Evolutionary conservation across 2,113 vertebrate genomes (phyloP).

Genomic region (Myxocyprinus asiaticus): DNA sequence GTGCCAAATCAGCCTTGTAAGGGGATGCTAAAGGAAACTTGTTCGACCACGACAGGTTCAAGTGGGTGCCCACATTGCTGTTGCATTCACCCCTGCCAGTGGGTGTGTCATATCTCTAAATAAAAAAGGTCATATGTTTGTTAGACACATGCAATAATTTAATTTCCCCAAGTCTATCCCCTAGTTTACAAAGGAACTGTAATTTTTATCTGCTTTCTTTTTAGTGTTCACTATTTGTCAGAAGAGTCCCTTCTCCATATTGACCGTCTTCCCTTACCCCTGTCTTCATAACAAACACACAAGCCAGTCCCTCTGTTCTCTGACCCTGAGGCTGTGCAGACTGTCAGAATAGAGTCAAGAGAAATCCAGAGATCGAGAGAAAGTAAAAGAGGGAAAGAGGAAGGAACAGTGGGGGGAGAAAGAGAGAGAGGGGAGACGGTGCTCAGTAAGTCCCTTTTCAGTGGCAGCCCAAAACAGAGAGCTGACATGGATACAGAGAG

Average conservation of each 20-base stretch:
- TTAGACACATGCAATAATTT: not conserved
- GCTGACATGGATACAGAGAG: slow-evolving; percentile 78
- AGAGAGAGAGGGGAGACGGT: slow-evolving; percentile 3
- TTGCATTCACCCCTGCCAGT: too few species aligned
- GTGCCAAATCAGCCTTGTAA: too few species aligned
- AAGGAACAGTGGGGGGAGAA: slow-evolving; percentile 48
- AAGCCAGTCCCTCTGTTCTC: slow-evolving; percentile 79
- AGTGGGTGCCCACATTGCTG: too few species aligned
- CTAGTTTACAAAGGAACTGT: not conserved
- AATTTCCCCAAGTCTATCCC: not conserved
- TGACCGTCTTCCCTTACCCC: slow-evolving; percentile 52
- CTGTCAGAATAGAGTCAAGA: slow-evolving; percentile 79
- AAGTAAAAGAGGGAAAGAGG: slow-evolving; percentile 63
- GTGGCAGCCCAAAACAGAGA: slow-evolving; percentile 70
- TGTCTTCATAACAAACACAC: slow-evolving; percentile 73
- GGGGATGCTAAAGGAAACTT: too few species aligned
- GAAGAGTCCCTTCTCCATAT: slow-evolving; percentile 60
- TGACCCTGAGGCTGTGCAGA: slow-evolving; percentile 79
- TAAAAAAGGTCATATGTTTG: too few species aligned
- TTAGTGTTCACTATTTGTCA: slow-evolving; percentile 54
- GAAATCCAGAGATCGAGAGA: slow-evolving; percentile 72
- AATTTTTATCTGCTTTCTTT: slow-evolving; percentile 40
- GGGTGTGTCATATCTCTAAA: too few species aligned
- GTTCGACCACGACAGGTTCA: too few species aligned
- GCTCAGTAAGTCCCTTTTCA: slow-evolving; percentile 71